These are phyloP conservation scores for Drosophila albomicans DNA, from an alignment of 1,140 invertebrate genomes.

Conservation along the genomic window DNA sequence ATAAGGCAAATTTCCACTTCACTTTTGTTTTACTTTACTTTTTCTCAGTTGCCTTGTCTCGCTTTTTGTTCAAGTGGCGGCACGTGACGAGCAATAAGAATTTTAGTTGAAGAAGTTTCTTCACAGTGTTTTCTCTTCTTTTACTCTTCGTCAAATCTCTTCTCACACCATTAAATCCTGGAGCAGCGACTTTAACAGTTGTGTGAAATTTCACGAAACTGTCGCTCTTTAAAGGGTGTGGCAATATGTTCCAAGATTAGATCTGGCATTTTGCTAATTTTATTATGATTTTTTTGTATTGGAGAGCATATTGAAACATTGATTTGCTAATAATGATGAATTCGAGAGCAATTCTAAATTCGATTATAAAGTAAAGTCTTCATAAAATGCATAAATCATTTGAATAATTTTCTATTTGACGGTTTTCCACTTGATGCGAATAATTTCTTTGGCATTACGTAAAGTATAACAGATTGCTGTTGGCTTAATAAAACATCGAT, in stretches of 20 bases:
- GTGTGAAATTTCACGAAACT: neutral
- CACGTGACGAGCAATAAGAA: constrained; percentile 73
- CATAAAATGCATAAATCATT: too few species aligned
- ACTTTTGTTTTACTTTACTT: constrained; percentile 16
- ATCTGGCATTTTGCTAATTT: neutral
- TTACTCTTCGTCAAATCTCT: constrained; percentile 1
- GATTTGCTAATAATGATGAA: too few species aligned
- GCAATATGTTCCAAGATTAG: neutral
- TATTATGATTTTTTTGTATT: too few species aligned
- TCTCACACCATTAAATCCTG: neutral
- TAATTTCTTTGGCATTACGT: too few species aligned
- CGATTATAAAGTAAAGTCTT: too few species aligned
- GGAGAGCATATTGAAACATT: too few species aligned
- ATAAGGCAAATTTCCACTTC: constrained; percentile 21
- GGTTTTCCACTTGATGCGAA: too few species aligned
- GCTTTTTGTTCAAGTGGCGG: constrained; percentile 61
- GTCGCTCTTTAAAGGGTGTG: neutral
- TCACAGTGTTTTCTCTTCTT: neutral
- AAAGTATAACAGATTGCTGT: too few species aligned
- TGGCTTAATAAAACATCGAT: too few species aligned
- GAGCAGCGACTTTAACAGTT: neutral
- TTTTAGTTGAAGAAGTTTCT: constrained; percentile 23
- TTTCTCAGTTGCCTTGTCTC: neutral
- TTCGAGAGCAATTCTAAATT: too few species aligned
- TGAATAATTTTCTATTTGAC: too few species aligned